These are phyloP conservation scores for Papilio polyxenes DNA, from an alignment of 1,140 invertebrate genomes.

Conservation along the genomic window DNA sequence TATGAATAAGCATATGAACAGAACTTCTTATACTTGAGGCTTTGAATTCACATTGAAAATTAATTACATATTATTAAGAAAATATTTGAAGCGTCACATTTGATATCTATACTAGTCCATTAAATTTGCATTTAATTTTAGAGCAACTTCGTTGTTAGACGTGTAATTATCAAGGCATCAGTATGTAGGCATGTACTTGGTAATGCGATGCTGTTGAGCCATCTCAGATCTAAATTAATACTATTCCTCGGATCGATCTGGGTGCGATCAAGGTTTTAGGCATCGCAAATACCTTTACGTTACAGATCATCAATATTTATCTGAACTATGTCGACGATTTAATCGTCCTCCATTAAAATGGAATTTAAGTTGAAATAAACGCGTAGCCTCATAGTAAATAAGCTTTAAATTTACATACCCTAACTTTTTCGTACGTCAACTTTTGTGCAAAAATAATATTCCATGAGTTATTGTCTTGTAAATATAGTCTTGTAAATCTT, in stretches of 20 bases:
- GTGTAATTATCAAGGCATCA: conserved; percentile 9
- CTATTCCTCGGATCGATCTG: background rate
- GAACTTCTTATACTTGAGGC: background rate
- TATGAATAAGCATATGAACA: background rate
- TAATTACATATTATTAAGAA: background rate
- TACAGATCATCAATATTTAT: conserved; percentile 14
- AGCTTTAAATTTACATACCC: background rate
- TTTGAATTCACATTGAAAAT: background rate
- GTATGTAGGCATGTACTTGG: background rate
- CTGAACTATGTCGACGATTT: background rate
- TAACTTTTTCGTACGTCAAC: no score
- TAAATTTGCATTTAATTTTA: conserved; percentile 22
- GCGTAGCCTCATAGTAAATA: background rate
- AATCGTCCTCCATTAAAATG: background rate
- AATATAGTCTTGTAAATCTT: background rate
- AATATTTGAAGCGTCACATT: background rate
- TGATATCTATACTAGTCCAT: background rate
- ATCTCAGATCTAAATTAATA: background rate
- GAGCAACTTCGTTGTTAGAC: background rate
- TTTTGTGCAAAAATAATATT: no score
- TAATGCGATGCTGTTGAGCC: background rate
- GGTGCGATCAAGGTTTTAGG: conserved; percentile 24
- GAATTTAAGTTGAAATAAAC: background rate
- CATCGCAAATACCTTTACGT: conserved; percentile 1
- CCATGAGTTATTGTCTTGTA: background rate